phyloP scores from a whole-genome alignment of 2,888 invertebrate genomes.

The Patella ulyssiponensis region DNA sequence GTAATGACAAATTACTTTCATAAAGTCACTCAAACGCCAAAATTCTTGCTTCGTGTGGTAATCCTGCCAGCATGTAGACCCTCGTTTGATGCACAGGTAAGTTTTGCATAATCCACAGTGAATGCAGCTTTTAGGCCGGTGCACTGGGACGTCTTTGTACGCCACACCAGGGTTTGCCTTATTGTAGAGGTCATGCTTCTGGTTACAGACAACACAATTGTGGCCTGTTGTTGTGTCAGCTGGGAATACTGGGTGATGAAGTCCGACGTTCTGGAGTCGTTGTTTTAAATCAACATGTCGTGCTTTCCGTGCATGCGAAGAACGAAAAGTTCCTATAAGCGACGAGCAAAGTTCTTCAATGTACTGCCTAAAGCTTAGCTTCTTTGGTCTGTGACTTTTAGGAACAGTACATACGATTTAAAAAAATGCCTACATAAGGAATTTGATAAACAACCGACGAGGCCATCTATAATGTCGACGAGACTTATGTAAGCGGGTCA shows the following conservation, averaged over 20 bases:
- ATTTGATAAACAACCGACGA: background rate
- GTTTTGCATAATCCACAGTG: background rate
- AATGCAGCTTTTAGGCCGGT: constrained; percentile 10
- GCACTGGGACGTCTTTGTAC: constrained; percentile 1
- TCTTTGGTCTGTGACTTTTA: no score
- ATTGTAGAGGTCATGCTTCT: background rate
- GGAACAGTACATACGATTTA: background rate
- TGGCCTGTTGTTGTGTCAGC: constrained; percentile 7
- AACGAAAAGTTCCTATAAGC: no score
- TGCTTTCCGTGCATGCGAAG: no score
- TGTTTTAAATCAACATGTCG: background rate
- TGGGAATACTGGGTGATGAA: constrained; percentile 8
- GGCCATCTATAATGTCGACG: constrained; percentile 6
- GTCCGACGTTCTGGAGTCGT: background rate
- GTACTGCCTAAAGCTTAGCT: no score
- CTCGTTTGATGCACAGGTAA: constrained; percentile 15
- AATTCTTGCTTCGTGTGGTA: constrained; percentile 11
- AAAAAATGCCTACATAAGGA: constrained; percentile 5
- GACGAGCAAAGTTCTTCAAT: no score
- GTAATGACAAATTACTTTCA: no score
- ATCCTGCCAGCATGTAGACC: constrained; percentile 8
- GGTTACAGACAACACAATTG: constrained; percentile 12
- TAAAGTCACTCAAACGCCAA: background rate
- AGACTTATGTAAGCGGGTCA: no score
- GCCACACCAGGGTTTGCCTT: constrained; percentile 14